Evolutionary conservation across 2,113 vertebrate genomes (phyloP), one percentile per base, ranked within the genome.

Genomic region (Scomber colias): DNA sequence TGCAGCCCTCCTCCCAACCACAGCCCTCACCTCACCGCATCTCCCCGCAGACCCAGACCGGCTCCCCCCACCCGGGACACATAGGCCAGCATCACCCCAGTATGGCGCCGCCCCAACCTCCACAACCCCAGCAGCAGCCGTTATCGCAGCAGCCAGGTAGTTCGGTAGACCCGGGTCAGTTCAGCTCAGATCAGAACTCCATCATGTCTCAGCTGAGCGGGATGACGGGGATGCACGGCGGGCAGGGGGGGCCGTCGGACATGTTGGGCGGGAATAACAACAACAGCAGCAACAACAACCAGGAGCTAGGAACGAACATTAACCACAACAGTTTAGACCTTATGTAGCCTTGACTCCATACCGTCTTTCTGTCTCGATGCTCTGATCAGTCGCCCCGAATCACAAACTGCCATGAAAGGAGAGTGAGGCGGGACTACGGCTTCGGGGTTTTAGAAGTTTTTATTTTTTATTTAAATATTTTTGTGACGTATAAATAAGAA

Each of bases 1-100:
- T 98, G 97, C 98, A 98, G 65, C 90, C 89, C 78, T 79, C 91
- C 14, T 82, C 92, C 17, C 89, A 89, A 85, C 97, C 97, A 68
- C 97, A 98, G 87, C 97, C 98, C 81, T 99, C 98, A 17, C 98
- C 98, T 0, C 98, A 99, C 90, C 97, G 97, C 21, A 98, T 98
- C 65, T 98, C 98, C 82, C 98, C 98, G 1, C 97, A 99, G 93
- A 99, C 97, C 16, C 94, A 95, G 76, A 95, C 86, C 17, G 97
- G 97, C 71, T 99, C 98, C 14, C 98, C 98, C 0, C 98, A 99
- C 87, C 97, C 92, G 0, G 89, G 86, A 3, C 95, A 95, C 72
- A 79, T 94, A 1, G 24, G 96, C 78, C 92, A 92, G 63, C 96
- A 96, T 55, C 93, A 94, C 84, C 86, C 93, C 19, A 91, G 87